Percentiles rank a stretch among this genome's conserved stretches.
Evolutionary conservation across 2,888 invertebrate species (phyloP).

Genomic region (Sepioteuthis lessoniana): DNA sequence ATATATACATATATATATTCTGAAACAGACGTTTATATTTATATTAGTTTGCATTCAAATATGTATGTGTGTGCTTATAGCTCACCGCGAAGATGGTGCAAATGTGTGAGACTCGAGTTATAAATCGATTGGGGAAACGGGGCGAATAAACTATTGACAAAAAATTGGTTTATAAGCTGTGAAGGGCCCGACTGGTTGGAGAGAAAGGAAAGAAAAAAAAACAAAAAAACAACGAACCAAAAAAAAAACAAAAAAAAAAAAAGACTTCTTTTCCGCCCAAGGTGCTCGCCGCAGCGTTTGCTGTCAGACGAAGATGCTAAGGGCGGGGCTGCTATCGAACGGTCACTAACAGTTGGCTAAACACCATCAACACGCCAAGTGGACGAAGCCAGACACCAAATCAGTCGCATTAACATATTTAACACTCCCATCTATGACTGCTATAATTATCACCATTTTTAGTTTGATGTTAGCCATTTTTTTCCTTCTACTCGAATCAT

Average conservation of each 20-base stretch:
- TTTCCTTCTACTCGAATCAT: too few species aligned
- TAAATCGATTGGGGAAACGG: neutral
- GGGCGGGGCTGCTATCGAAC: neutral
- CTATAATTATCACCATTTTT: too few species aligned
- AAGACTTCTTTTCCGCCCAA: neutral
- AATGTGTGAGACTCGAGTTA: neutral
- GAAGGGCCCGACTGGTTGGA: neutral
- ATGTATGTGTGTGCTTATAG: too few species aligned
- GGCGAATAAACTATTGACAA: neutral
- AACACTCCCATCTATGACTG: neutral
- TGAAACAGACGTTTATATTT: too few species aligned
- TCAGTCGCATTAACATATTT: neutral
- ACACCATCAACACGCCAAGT: neutral
- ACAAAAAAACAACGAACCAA: too few species aligned
- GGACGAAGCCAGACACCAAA: neutral
- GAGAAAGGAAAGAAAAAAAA: neutral
- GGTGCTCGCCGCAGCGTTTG: neutral
- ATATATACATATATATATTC: too few species aligned
- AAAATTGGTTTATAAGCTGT: neutral
- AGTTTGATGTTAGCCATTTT: too few species aligned
- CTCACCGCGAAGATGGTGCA: too few species aligned
- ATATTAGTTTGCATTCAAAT: too few species aligned
- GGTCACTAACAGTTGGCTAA: constrained; percentile 33
- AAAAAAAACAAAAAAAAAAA: too few species aligned
- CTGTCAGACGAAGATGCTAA: constrained; percentile 33